Conservation (phyloP, 2,888 invertebrate species). For the Ceraclea dissimilis region DNA sequence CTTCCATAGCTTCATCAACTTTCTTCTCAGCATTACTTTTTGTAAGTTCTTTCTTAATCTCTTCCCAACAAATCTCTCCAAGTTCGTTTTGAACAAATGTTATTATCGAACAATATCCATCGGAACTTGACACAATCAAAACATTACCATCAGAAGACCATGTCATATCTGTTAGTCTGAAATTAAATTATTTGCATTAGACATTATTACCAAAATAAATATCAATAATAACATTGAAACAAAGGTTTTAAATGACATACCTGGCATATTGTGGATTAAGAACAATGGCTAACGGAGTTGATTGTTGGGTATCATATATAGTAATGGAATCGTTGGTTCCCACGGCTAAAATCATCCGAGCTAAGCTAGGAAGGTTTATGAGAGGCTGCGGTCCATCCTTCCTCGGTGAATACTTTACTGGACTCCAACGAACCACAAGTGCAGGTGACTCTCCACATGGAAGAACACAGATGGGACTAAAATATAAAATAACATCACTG, state of each 20-base stretch:
- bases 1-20: constrained; percentile 4
- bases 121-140: constrained; percentile 75
- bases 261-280: constrained; percentile 83
- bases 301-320: constrained; percentile 82
- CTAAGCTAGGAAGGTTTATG: constrained; percentile 66
- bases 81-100: constrained; percentile 69
- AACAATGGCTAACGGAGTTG: constrained; percentile 68
- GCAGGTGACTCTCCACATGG: constrained; percentile 77
- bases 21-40: background rate
- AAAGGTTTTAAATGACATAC: constrained; percentile 6
- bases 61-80: constrained; percentile 40
- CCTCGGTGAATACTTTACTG: constrained; percentile 59
- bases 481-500: constrained; percentile 26
- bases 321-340: constrained; percentile 81
- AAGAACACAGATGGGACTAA: constrained; percentile 68
- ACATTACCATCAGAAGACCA: constrained; percentile 78
- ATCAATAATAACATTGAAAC: background rate
- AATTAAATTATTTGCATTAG: background rate
- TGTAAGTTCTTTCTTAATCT: constrained; percentile 11
- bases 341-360: constrained; percentile 84
- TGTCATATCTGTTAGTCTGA: constrained; percentile 69
- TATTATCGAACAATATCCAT: constrained; percentile 82
- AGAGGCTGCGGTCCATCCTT: constrained; percentile 46
- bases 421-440: constrained; percentile 76
- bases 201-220: background rate